Conservation (phyloP, 2,113 vertebrate species). For the Cryptomyrus ogoouensis region DNA sequence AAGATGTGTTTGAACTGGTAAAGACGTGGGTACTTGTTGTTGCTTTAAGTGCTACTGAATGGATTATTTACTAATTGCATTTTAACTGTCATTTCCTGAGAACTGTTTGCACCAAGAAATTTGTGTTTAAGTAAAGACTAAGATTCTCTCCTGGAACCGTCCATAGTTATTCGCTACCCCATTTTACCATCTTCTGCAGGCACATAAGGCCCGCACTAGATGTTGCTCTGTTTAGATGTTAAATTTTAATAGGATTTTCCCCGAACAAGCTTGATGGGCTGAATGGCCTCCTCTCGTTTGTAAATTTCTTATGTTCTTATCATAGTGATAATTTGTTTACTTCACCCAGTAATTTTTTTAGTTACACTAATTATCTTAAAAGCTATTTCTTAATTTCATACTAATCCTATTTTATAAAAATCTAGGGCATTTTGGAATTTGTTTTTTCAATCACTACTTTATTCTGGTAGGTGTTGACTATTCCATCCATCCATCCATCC, state of each 20-base stretch:
- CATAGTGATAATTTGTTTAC: neutral
- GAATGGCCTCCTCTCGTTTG: too few species aligned
- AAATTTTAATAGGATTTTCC: neutral
- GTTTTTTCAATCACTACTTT: neutral
- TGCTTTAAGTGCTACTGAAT: constrained; percentile 28
- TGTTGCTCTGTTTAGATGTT: neutral
- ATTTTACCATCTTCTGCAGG: constrained; percentile 5
- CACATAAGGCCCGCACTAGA: neutral
- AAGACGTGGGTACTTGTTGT: constrained; percentile 28
- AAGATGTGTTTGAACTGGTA: constrained; percentile 49
- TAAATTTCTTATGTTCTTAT: neutral
- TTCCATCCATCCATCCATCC: neutral
- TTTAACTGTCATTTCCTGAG: constrained; percentile 29
- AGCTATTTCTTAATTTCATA: neutral
- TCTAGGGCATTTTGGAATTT: neutral
- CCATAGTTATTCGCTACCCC: neutral
- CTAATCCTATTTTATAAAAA: neutral
- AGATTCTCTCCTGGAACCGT: constrained; percentile 24
- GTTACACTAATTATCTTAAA: neutral
- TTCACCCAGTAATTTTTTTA: neutral
- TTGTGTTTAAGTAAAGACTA: constrained; percentile 50
- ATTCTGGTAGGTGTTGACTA: neutral
- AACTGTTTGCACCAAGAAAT: constrained; percentile 36
- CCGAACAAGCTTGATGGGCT: too few species aligned
- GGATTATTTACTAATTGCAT: constrained; percentile 21